Evolutionary conservation across 2,113 vertebrate genomes (phyloP), one percentile per base, ranked within the genome.

Genomic region (Hydropotes inermis): DNA sequence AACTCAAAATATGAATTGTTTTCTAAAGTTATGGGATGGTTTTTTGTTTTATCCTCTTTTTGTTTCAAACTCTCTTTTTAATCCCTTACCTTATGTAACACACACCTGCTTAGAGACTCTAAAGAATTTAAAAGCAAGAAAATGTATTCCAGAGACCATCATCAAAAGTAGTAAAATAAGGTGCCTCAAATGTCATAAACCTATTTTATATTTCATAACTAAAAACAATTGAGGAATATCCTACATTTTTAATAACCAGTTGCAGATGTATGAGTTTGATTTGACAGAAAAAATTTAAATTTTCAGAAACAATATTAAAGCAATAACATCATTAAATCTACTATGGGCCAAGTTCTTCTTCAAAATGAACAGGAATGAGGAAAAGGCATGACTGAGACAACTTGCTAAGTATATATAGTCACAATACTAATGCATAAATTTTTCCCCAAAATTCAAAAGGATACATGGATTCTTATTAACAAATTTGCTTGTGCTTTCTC

Each of bases 401-500:
- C 45, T 74, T n/a, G 60, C 13, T 55, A 11, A 2, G 5, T 43
- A 15, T 28, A 50, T 7, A 33, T 16, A 67, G 43, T 52, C 36
- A 88, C 25, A 50, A 76, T 30, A 57, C 0, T 13, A 25, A 5
- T 39, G 28, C 23, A 39, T 14, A 87, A 27, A 4, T 30, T 85
- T 81, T 74, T 79, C 21, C 13, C 60, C 43, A 8, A 52, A 93
- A 93, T 97, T 94, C 17, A 78, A 81, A 89, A 92, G 61, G 64
- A 25, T 50, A 60, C 70, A 28, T 57, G 61, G 79, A 94, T 95
- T 94, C 60, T 45, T 83, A 84, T 27, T 92, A 60, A 83, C 94
- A 94, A 45, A 95, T 97, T 89, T 97, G 94, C 83, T 94, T 97
- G 70, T 55, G n/a, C 54, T 93, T 96, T 95, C 74, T 97, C 82